These are phyloP conservation scores for Eupithecia vulgata DNA, from an alignment of 2,888 invertebrate species.

Conservation along the genomic window DNA sequence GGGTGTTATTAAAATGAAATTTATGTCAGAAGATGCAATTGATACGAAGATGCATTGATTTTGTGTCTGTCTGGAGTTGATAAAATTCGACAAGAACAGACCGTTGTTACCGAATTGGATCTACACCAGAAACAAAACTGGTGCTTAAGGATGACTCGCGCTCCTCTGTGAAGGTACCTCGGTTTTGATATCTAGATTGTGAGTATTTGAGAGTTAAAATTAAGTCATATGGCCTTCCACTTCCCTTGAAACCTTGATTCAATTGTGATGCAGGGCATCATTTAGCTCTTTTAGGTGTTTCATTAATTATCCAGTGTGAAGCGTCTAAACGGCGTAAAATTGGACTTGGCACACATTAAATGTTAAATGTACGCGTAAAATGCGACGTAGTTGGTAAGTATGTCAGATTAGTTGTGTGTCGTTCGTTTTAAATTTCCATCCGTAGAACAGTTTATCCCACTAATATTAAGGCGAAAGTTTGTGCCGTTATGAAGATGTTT, in stretches of 20 bases:
- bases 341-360: conserved; percentile 55
- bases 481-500: too few relatives aligned
- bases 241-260: conserved; percentile 21
- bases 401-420: neutral
- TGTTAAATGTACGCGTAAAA: neutral
- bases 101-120: neutral
- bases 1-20: conserved; percentile 3
- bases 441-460: neutral
- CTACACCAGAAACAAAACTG: neutral
- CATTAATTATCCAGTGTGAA: conserved; percentile 27
- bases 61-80: neutral
- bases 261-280: conserved; percentile 15
- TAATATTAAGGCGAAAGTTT: too few relatives aligned
- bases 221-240: neutral
- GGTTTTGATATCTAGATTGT: neutral
- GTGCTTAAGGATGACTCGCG: neutral
- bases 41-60: too few relatives aligned
- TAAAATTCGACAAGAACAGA: neutral
- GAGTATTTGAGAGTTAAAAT: neutral
- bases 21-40: neutral
- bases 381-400: neutral
- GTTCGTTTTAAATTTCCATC: neutral
- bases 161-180: neutral
- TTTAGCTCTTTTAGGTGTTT: conserved; percentile 32
- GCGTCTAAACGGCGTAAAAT: conserved; percentile 48